Base-by-base conservation (phyloP, 2,797 vertebrate species). In the Denticeps clupeoides region DNA sequence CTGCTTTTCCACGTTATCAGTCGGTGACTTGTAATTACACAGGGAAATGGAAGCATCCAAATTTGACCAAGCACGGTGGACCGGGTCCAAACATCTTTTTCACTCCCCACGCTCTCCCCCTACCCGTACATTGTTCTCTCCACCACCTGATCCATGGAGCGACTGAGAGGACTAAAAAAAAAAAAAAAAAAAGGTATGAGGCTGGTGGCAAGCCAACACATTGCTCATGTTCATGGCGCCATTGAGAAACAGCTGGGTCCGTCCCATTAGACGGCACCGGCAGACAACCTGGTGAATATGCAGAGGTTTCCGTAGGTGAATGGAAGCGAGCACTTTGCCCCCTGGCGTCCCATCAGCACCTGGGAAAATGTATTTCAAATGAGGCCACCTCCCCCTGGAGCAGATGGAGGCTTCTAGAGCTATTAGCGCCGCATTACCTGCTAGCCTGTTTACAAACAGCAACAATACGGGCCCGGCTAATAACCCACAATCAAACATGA, bases 1-100 rank as follows among this genome's bases (percentile, higher is more conserved):
- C 74, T 22, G 72, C 71, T 82, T 81, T 82, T 81, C 80, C 74
- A 70, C 79, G 60, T 85, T 82, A 84, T 84, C 83, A 83, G 82
- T 82, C 85, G 82, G 83, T 78, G 75, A 78, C 65, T 67, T 81
- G 80, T 81, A 80, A 82, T 84, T 82, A 85, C 80, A 82, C 62
- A 70, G 70, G 56, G 71, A 73, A 75, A 75, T 68, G 72, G 60
- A 13, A 6, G 32, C 2, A 28, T 5, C 33, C 19, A 18, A 7
- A 10, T 21, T 44, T 18, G 11, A 27, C 43, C 53, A 41, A 26
- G n/a, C n/a, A n/a, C n/a, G 45, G 49, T 38, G 22, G 48, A 46
- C 51, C 41, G 56, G n/a, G 29, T 25, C 22, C 24, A 32, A 28
- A 12, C 12, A 21, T 38, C 16, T 16, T 16, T 33, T 33, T 35